A percentile compares a stretch with the other conserved stretches of the same genome.
These are phyloP conservation scores for Polyommatus icarus DNA, from an alignment of 2,888 invertebrate genomes.

Conservation along the genomic window DNA sequence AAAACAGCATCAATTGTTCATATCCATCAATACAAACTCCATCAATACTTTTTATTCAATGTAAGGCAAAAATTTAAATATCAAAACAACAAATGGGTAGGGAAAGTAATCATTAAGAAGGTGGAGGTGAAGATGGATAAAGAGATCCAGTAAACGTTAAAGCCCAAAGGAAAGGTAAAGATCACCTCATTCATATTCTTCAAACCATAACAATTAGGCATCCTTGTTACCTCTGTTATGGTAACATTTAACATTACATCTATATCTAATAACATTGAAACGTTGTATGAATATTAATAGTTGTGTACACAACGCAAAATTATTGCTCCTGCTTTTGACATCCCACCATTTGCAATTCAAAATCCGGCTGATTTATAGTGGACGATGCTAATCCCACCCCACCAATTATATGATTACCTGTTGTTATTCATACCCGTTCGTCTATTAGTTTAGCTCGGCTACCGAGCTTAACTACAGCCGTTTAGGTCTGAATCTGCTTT, in stretches of 20 bases:
- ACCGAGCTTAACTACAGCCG: neutral
- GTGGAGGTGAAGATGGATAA: too few relatives aligned
- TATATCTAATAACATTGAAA: slow-evolving; percentile 35
- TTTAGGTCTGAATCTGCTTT: neutral
- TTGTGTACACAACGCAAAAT: slow-evolving; percentile 43
- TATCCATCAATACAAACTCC: too few relatives aligned
- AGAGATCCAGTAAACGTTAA: too few relatives aligned
- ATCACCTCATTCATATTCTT: neutral
- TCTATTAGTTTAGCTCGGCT: slow-evolving; percentile 12
- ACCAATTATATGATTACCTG: slow-evolving; percentile 26
- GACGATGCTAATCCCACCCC: slow-evolving; percentile 38
- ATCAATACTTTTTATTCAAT: neutral
- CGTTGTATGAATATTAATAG: slow-evolving; percentile 44
- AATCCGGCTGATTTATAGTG: slow-evolving; percentile 41
- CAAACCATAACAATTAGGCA: neutral
- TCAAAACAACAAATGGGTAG: too few relatives aligned
- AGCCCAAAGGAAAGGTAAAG: neutral
- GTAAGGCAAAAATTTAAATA: neutral
- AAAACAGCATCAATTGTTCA: neutral
- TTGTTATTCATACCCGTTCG: slow-evolving; percentile 15
- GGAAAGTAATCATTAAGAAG: too few relatives aligned
- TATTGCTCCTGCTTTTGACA: slow-evolving; percentile 46
- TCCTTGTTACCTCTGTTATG: slow-evolving; percentile 16
- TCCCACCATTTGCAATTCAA: slow-evolving; percentile 45
- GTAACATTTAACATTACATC: slow-evolving; percentile 37